Base-by-base conservation (phyloP, 2,797 vertebrate species). In the Anniella stebbinsi region DNA sequence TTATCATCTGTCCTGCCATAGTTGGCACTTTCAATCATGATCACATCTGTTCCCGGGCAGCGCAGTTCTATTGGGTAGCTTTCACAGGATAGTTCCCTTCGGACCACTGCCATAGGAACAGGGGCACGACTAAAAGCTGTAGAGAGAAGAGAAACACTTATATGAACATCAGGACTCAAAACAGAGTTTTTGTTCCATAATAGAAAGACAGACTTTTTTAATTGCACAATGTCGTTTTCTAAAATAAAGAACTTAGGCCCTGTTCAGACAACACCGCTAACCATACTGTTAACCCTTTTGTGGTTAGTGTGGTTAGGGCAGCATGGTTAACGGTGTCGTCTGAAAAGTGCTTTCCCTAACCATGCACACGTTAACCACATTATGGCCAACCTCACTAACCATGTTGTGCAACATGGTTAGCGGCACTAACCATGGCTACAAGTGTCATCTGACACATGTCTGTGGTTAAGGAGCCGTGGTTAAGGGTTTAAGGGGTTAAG, bases 1-100 rank as follows among this genome's bases (percentile, higher is more conserved):
- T 99, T 99, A 97, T 99, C 99, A 2, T 99, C 99, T 0, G 99
- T 99, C 95, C 99, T 98, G 30, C 99, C 99, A 0, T 99, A 99
- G 98, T 99, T 99, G 97, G 99, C 99, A 93, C 98, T 99, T 96
- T 99, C 99, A 0, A 99, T 99, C 99, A 99, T 99, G 97, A 99
- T 99, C 96, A 99, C 99, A 63, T 99, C 99, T 1, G 99, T 99
- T 93, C 99, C 99, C 0, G 99, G 99, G 96, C 99, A 99, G 89
- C 99, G 99, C 41, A 99, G 98, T 97, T 99, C 99, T 54, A 99
- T 99, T 93, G 99, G 99, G 96, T 99, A 99, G 96, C 98, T 98
- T 97, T 99, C 99, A 23, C 99, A 99, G 3, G 99, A 99, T 92
- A 99, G 97, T 95, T 99, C 99, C 96, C 99, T 97, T 92, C 99